Evolutionary conservation across 2,113 vertebrate genomes (phyloP).

Genomic region (Gyps fulvus): DNA sequence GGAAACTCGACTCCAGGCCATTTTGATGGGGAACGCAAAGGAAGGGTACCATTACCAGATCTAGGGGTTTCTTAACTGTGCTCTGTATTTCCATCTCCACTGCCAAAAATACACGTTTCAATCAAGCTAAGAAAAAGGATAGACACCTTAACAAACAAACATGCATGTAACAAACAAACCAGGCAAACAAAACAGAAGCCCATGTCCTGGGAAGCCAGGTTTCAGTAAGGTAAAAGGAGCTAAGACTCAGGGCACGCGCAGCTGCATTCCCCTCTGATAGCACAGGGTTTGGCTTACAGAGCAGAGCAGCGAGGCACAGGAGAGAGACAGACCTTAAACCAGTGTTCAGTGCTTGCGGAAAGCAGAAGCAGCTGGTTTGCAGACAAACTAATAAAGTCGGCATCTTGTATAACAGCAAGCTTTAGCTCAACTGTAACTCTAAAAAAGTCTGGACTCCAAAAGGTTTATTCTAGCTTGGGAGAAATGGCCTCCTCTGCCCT

Average conservation of each 20-base stretch:
- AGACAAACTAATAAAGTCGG: background rate
- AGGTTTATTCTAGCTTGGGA: background rate
- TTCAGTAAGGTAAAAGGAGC: background rate
- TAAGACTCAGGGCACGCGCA: fast-evolving
- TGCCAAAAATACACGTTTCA: background rate
- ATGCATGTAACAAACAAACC: background rate
- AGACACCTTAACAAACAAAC: background rate
- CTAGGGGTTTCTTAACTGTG: background rate
- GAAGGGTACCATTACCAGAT: background rate
- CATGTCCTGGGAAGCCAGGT: background rate
- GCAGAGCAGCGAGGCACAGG: background rate
- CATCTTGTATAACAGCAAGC: background rate
- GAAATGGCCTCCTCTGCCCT: background rate
- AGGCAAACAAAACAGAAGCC: background rate
- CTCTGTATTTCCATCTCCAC: background rate
- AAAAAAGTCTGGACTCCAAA: background rate
- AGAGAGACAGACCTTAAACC: background rate
- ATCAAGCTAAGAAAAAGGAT: background rate
- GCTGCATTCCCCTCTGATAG: background rate
- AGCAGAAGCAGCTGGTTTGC: background rate
- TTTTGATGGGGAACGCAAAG: background rate
- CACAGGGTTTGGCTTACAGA: background rate
- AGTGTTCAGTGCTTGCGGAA: background rate
- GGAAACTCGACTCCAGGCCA: background rate
- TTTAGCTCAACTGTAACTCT: background rate